Evolutionary conservation across 2,113 vertebrate species (phyloP), one percentile per base, ranked within the genome.

Genomic region (Probosciger aterrimus): DNA sequence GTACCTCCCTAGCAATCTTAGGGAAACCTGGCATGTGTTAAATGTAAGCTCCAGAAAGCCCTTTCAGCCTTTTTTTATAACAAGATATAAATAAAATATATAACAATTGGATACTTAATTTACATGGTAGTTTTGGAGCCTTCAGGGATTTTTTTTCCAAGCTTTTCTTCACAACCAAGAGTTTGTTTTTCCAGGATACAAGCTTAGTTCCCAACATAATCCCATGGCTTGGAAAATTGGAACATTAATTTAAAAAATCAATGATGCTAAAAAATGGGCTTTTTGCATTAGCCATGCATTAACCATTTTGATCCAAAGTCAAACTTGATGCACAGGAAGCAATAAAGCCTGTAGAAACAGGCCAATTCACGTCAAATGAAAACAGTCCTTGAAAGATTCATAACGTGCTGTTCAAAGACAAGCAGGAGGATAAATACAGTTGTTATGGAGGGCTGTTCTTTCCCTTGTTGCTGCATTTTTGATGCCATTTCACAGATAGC

Each of bases 31-130:
- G 57, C 83, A 82, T 47, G 55, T 1, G 7, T 86, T 93, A 93
- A 84, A 84, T 62, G 35, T 84, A 89, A 96, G 70, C 69, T 92
- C 57, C 65, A 91, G 69, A 92, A 95, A 95, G 74, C 52, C 69
- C 69, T 82, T 60, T 79, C 92, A 84, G 89, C 67, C 69, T 69
- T 64, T 93, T 96, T 94, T 95, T 24, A 83, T 78, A 95, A 78
- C 44, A 86, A 93, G 88, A 95, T 91, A 95, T 87, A 95, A 97
- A 93, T 93, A 96, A 93, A 95, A 89, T 87, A 87, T 57, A 57
- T 82, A 91, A 91, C 62, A 91, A 89, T 93, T 95, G 81, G 89
- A 91, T 35, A 86, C 68, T 75, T 91, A 55, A 87, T 92, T 92
- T 91, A 91, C 74, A 93, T 82, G 3, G 7, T 60, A 2, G 3